A percentile compares a stretch with the other conserved stretches of the same genome.
phyloP scores from a whole-genome alignment of 2,888 invertebrate species.

The Chaetoderma sp. region DNA sequence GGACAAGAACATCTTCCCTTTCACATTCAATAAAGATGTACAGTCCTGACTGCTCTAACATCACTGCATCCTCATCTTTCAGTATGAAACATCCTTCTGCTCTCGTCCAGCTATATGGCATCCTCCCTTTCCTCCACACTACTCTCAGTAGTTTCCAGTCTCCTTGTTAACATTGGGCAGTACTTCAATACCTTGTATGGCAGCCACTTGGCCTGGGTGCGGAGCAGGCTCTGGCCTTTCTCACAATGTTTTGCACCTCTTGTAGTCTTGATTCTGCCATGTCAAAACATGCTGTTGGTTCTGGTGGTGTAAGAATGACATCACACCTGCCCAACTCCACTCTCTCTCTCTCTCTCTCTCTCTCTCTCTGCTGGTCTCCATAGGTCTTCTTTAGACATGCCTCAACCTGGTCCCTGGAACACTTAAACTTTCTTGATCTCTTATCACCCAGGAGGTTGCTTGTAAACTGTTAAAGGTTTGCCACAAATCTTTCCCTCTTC shows the following conservation, averaged over 20 bases:
- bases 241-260: no score
- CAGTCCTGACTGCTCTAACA: conserved; percentile 6
- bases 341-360: background rate
- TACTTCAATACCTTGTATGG: conserved; percentile 33
- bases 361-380: background rate
- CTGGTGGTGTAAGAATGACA: no score
- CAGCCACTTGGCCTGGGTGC: conserved; percentile 29
- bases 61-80: conserved; percentile 24
- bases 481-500: no score
- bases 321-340: background rate
- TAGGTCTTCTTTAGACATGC: background rate
- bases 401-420: background rate
- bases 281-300: no score
- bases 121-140: conserved; percentile 15
- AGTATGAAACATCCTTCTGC: conserved; percentile 27
- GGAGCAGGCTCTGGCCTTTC: conserved; percentile 20
- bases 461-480: no score
- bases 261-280: no score
- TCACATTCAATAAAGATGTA: conserved; percentile 28
- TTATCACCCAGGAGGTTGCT: no score
- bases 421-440: background rate
- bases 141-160: conserved; percentile 21
- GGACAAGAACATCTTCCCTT: conserved; percentile 28
- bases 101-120: conserved; percentile 14
- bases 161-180: conserved; percentile 22